Evolutionary conservation across 2,113 vertebrate species (phyloP).

Genomic region (Salvelinus fontinalis): DNA sequence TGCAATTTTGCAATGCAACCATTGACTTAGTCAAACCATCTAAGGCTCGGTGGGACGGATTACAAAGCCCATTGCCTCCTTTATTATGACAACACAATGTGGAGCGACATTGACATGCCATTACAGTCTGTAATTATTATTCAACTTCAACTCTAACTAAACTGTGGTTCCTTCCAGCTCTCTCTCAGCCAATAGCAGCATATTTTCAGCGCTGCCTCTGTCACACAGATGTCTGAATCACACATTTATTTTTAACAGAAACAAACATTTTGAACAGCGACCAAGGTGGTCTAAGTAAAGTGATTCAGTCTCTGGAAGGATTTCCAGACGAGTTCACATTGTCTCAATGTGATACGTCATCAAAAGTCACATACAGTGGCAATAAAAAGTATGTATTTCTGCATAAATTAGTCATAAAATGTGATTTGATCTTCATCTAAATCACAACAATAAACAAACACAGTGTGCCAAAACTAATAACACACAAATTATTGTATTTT

Average conservation of each 20-base stretch:
- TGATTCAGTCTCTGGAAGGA: background rate
- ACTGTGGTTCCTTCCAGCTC: constrained; percentile 2
- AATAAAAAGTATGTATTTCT: too few species aligned
- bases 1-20: too few species aligned
- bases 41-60: constrained; percentile 16
- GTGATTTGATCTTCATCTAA: too few species aligned
- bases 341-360: too few species aligned
- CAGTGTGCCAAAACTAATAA: too few species aligned
- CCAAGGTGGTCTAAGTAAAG: background rate
- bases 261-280: background rate
- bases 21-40: too few species aligned
- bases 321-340: background rate
- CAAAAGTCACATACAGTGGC: too few species aligned
- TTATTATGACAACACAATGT: constrained; percentile 40
- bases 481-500: too few species aligned
- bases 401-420: too few species aligned
- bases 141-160: constrained; percentile 37
- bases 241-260: background rate
- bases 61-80: constrained; percentile 17
- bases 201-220: background rate
- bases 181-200: constrained; percentile 7
- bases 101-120: constrained; percentile 1
- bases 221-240: background rate
- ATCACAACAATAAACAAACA: too few species aligned
- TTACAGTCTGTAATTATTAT: constrained; percentile 48